phyloP scores from a whole-genome alignment of 2,113 vertebrate species.

The Miniopterus natalensis region DNA sequence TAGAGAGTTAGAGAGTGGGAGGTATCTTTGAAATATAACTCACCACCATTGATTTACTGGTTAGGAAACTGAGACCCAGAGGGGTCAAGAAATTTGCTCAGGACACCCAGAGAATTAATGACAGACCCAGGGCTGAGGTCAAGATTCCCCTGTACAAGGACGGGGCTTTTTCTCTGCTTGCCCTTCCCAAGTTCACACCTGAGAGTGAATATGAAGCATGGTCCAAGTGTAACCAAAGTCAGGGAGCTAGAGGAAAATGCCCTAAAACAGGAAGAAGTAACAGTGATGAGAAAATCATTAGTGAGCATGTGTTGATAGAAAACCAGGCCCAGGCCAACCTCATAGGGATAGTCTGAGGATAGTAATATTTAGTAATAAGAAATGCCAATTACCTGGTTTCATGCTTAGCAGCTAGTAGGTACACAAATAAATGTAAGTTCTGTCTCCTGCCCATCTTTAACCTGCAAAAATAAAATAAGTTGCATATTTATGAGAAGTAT shows the following conservation, averaged over 20 bases:
- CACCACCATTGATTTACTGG: background rate
- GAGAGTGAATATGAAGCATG: background rate
- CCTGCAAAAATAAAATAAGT: background rate
- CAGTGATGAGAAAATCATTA: background rate
- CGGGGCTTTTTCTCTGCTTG: background rate
- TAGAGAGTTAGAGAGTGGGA: background rate
- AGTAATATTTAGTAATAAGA: conserved; percentile 35
- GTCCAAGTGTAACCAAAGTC: background rate
- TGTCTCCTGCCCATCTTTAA: background rate
- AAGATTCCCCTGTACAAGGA: background rate
- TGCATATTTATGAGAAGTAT: background rate
- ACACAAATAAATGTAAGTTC: background rate
- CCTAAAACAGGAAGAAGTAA: background rate
- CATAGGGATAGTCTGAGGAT: background rate
- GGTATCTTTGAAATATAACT: background rate
- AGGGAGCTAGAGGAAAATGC: background rate
- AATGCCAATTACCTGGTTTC: background rate
- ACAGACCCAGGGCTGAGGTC: background rate
- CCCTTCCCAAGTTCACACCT: background rate
- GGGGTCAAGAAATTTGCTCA: background rate
- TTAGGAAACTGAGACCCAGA: background rate
- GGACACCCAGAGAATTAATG: background rate
- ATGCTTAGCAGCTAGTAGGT: background rate
- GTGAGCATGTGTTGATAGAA: background rate
- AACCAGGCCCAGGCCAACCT: background rate